Percentiles rank a stretch among this genome's conserved stretches.
Evolutionary conservation across 2,797 vertebrate species (phyloP).

Genomic region (Bradypodion ventrale): DNA sequence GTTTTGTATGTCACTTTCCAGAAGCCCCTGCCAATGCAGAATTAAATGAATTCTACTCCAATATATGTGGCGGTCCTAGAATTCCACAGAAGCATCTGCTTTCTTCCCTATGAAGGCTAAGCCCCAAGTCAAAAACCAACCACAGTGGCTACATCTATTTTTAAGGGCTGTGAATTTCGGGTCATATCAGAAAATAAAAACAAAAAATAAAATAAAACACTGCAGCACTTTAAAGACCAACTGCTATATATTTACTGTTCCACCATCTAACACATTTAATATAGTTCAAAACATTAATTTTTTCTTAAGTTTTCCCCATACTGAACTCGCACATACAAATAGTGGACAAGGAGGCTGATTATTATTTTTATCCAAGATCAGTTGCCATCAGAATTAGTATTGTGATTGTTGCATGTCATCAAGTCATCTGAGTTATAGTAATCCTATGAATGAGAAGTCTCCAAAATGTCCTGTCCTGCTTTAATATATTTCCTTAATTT

Average conservation of each 20-base stretch:
- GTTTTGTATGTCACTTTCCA: not conserved
- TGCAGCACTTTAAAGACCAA: too few species aligned
- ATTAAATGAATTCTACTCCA: not conserved
- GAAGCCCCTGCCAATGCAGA: not conserved
- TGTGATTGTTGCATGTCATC: too few species aligned
- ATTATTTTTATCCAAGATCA: not conserved
- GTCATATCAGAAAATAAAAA: too few species aligned
- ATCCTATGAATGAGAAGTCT: too few species aligned
- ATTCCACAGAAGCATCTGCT: not conserved
- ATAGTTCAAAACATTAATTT: not conserved
- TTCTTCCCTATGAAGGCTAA: not conserved
- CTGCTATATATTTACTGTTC: too few species aligned
- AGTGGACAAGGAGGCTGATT: too few species aligned
- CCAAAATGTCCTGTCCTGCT: too few species aligned
- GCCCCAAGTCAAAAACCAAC: not conserved
- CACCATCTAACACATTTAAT: too few species aligned
- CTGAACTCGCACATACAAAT: not conserved
- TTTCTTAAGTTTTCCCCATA: not conserved
- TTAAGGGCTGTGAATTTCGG: not conserved
- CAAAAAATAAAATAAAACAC: too few species aligned
- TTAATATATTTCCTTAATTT: too few species aligned
- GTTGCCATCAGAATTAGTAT: too few species aligned
- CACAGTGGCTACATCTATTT: not conserved
- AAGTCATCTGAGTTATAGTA: too few species aligned
- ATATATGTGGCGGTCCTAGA: not conserved